These are phyloP conservation scores for Drosophila anomelani DNA, from an alignment of 2,888 invertebrate genomes.

Conservation along the genomic window DNA sequence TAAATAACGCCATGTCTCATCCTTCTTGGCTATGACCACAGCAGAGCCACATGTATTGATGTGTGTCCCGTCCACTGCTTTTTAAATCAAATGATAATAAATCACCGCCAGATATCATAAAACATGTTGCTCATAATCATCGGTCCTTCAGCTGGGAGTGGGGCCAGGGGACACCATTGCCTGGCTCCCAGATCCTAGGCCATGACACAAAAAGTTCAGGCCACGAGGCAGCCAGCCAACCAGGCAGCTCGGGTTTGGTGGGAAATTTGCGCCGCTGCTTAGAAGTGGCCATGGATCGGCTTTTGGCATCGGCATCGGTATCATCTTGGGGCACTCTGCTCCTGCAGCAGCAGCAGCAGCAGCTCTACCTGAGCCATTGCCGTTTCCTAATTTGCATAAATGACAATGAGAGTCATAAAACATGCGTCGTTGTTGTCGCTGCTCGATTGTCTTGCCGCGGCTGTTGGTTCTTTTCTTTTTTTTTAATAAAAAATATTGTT, in stretches of 20 bases:
- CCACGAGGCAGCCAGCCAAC: constrained; percentile 25
- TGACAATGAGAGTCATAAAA: constrained; percentile 82
- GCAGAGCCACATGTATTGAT: constrained; percentile 61
- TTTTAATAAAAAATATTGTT: constrained; percentile 40
- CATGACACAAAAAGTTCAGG: constrained; percentile 74
- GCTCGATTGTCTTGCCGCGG: constrained; percentile 55
- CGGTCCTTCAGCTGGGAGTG: constrained; percentile 35
- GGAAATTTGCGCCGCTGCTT: constrained; percentile 72
- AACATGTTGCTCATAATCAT: constrained; percentile 82
- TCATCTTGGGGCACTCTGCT: constrained; percentile 17
- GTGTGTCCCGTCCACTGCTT: constrained; percentile 80
- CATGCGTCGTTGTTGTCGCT: constrained; percentile 78
- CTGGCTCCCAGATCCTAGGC: constrained; percentile 19
- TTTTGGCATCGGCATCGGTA: constrained; percentile 20
- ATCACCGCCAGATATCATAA: constrained; percentile 83
- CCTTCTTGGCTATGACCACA: constrained; percentile 30
- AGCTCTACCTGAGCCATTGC: constrained; percentile 32
- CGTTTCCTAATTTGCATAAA: constrained; percentile 79
- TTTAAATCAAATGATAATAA: constrained; percentile 84
- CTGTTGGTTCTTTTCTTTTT: constrained; percentile 19
- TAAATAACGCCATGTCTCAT: constrained; percentile 68
- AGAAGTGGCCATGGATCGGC: constrained; percentile 57
- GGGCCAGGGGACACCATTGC: constrained; percentile 15
- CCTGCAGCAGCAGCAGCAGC: constrained; percentile 12
- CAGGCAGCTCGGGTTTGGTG: constrained; percentile 50